Percentiles rank a stretch among this genome's conserved stretches.
phyloP scores from a whole-genome alignment of 1,140 invertebrate genomes.

The Centruroides vittatus region DNA sequence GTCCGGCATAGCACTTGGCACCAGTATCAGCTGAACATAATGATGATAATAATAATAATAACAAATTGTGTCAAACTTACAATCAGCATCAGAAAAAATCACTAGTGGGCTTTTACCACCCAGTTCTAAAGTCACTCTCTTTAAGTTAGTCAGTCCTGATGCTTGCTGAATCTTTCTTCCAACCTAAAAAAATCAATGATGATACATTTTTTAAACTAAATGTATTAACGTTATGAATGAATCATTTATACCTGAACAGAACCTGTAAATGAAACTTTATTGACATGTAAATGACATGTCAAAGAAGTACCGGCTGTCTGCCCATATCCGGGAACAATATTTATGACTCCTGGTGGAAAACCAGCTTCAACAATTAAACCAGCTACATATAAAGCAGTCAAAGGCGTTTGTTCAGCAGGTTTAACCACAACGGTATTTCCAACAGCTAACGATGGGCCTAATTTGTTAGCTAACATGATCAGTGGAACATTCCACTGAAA shows the following conservation, averaged over 20 bases:
- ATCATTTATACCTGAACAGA: slow-evolving; percentile 30
- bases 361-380: slow-evolving; percentile 27
- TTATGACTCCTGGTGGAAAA: slow-evolving; percentile 29
- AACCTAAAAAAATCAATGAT: slow-evolving; percentile 27
- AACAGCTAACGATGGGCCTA: slow-evolving; percentile 38
- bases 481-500: slow-evolving; percentile 41
- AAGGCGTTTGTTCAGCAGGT: slow-evolving; percentile 39
- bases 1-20: too few species aligned
- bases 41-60: too few species aligned
- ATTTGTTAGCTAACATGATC: slow-evolving; percentile 38
- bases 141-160: slow-evolving; percentile 62
- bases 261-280: slow-evolving; percentile 38
- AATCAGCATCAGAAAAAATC: slow-evolving; percentile 33
- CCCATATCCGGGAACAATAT: slow-evolving; percentile 32
- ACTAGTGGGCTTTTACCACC: slow-evolving; percentile 34
- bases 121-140: slow-evolving; percentile 79
- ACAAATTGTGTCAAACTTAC: background rate
- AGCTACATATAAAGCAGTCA: slow-evolving; percentile 36
- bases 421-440: slow-evolving; percentile 39
- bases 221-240: too few species aligned
- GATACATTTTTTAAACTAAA: too few species aligned
- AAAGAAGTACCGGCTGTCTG: slow-evolving; percentile 30
- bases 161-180: slow-evolving; percentile 69
- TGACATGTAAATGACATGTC: slow-evolving; percentile 25
- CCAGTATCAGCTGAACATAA: too few species aligned